Base-by-base conservation (phyloP, 2,888 invertebrate species). In the Synanthedon vespiformis region DNA sequence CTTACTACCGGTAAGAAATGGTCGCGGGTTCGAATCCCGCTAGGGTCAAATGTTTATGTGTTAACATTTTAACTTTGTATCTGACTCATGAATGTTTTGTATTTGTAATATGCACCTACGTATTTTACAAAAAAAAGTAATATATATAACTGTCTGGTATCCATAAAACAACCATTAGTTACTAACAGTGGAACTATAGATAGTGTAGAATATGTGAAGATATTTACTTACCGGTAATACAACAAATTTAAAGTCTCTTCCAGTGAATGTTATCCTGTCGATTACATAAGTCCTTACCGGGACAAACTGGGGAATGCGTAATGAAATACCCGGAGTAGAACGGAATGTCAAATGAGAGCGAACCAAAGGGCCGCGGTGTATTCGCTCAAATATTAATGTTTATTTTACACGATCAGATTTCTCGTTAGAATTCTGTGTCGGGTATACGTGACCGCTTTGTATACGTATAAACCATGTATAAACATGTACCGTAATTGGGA, bases 261-360 rank as follows among this genome's bases (percentile, higher is more conserved):
- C 48, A 48, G 48, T 12, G 8, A 13, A 48, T 11, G 18, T 48
- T 11, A 48, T 48, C 48, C 18, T 18, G 4, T 14, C 48, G 16
- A 16, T 16, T 48, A 48, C 18, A 44, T 14, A 14, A 44, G 44
- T 52, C 51, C 62, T 56, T 57, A 54, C 50, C 51, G 55, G 56
- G 56, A 59, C 57, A 57, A 61, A 57, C 66, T 58, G 53, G 58
- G 57, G 67, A 67, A 70, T 69, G 64, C 61, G 70, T 72, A 75
- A 74, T 75, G 67, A 74, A 73, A 73, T 69, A 65, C 63, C 65
- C 63, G 54, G 59, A 59, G 50, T 55, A 62, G 65, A 70, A 67
- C 63, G 70, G 70, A 72, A 73, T 72, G 72, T 68, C 68, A 67
- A 72, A 69, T 65, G 67, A 65, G 62, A 70, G 67, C 67, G 62